Conservation (phyloP, 64 coral and sea anemone species). For the Catalaphyllia jardinei region DNA sequence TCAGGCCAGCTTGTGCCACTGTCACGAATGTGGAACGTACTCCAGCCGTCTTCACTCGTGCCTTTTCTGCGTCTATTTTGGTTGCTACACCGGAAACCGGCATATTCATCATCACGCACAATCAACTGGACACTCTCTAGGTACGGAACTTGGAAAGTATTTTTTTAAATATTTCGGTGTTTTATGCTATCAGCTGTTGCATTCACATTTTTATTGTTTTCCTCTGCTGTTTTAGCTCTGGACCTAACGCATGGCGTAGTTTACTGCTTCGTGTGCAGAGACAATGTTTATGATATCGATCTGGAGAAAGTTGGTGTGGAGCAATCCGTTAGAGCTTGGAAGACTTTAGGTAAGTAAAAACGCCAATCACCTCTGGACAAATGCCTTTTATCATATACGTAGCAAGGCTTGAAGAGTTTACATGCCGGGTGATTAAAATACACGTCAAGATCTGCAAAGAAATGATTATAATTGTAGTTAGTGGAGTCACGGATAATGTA, state of each 20-base stretch:
- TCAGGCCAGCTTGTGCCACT: slow-evolving; percentile 78
- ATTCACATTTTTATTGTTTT: background rate
- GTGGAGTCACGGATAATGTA: background rate
- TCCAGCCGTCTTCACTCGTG: slow-evolving; percentile 95
- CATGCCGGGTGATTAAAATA: background rate
- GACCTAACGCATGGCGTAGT: slow-evolving; percentile 90
- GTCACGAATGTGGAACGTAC: slow-evolving; percentile 90
- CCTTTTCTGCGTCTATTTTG: slow-evolving; percentile 97
- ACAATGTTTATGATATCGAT: slow-evolving; percentile 88
- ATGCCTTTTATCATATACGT: background rate
- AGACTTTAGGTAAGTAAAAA: slow-evolving; percentile 62
- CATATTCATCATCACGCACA: slow-evolving; percentile 96
- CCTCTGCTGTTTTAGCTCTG: slow-evolving; percentile 57
- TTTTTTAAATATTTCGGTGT: background rate
- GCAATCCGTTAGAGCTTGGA: slow-evolving; percentile 78
- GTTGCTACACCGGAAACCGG: slow-evolving; percentile 92
- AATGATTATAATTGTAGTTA: background rate
- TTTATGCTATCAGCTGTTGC: background rate
- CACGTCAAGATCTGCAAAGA: background rate
- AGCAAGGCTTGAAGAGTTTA: background rate
- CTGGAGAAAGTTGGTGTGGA: slow-evolving; percentile 86
- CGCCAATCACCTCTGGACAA: background rate
- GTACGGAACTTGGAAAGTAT: slow-evolving; percentile 48
- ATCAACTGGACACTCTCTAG: slow-evolving; percentile 81
- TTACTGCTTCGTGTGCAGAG: slow-evolving; percentile 90